Evolutionary conservation across 2,113 vertebrate species (phyloP), one percentile per base, ranked within the genome.

Genomic region (Triplophysa tibetana): DNA sequence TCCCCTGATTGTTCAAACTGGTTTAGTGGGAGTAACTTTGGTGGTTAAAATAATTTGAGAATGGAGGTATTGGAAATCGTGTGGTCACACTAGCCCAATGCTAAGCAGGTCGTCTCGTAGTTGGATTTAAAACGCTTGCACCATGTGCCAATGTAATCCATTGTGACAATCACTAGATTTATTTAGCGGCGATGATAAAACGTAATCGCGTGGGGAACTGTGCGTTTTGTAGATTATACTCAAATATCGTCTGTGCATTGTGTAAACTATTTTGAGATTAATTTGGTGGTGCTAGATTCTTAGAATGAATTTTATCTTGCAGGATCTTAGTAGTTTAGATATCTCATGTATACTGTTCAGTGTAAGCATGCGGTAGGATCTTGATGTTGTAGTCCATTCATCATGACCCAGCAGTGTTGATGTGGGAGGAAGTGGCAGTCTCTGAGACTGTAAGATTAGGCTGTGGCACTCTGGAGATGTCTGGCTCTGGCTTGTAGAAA

Each of bases 391-490:
- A 50, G 73, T 48, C 43, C 43, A 48, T 75, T 75, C 58, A 48
- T 75, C 58, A 9, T 75, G 73, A 63, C 58, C 58, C 73, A 75
- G 58, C 16, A 29, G 58, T 75, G 73, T 19, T 41, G 73, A 45
- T 75, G 73, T 62, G 58, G 58, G 73, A 63, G 73, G 73, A 63
- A 75, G 73, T 38, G 14, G 70, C 70, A 23, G 70, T 61, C 70
- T 74, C 54, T 23, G 70, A 74, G 54, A 43, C 70, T 17, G 38
- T 7, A 45, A 75, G 58, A 75, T 45, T 62, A 21, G 41, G 43
- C 58, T 75, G 58, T 63, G 73, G 73, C 14, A 60, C 23, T 45
- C 21, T 12, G 21, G 58, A 62, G 72, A 75, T 75, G 73, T 75
- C 73, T 75, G 58, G 41, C 58, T 45, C 58, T 48, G 4, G 2